These are phyloP conservation scores for Plagodis pulveraria DNA, from an alignment of 2,888 invertebrate genomes.

Conservation along the genomic window DNA sequence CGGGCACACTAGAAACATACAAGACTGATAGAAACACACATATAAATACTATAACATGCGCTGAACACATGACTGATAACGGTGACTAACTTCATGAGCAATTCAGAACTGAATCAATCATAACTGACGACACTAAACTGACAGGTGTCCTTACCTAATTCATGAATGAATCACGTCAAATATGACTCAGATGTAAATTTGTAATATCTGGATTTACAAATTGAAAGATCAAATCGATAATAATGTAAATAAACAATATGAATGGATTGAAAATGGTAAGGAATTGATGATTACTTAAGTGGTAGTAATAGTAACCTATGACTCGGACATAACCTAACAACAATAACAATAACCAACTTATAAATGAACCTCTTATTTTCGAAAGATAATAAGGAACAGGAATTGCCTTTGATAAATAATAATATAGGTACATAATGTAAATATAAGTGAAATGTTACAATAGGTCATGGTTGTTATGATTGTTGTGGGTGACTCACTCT, in stretches of 20 bases:
- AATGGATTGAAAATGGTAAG: constrained; percentile 4
- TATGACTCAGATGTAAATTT: not conserved
- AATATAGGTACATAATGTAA: too few species aligned
- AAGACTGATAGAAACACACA: constrained; percentile 17
- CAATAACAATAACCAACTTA: not conserved
- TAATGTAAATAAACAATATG: constrained; percentile 40
- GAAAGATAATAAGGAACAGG: too few species aligned
- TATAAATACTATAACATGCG: constrained; percentile 16
- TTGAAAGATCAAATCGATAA: constrained; percentile 36
- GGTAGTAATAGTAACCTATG: constrained; percentile 7
- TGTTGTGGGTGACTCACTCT: too few species aligned
- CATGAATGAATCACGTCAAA: constrained; percentile 26
- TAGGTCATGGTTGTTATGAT: too few species aligned
- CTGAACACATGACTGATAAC: constrained; percentile 26
- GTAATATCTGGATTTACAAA: constrained; percentile 2
- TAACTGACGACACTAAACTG: constrained; percentile 4
- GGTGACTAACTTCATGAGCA: constrained; percentile 23
- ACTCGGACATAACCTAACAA: constrained; percentile 7
- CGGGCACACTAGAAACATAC: constrained; percentile 70
- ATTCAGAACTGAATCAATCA: constrained; percentile 3
- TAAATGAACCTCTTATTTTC: too few species aligned
- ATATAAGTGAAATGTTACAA: too few species aligned
- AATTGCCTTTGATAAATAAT: too few species aligned
- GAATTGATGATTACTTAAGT: too few species aligned
- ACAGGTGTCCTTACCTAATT: constrained; percentile 16